Conservation (phyloP, 2,797 vertebrate species). For the Brachymystax lenok region DNA sequence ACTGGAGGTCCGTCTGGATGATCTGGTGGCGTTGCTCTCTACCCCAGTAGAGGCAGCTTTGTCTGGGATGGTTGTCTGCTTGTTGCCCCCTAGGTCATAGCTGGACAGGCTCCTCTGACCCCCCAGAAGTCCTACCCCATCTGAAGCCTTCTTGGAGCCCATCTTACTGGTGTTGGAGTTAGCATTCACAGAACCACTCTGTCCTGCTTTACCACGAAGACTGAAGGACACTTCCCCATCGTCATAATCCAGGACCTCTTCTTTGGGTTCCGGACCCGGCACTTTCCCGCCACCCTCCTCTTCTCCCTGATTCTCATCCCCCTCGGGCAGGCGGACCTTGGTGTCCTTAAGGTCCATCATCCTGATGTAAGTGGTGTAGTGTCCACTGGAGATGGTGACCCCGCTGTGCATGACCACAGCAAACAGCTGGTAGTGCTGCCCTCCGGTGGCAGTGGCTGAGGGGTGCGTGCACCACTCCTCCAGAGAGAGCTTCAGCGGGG, state of each 20-base stretch:
- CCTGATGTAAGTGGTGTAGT: constrained; percentile 93
- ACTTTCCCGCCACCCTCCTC: constrained; percentile 43
- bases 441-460: constrained; percentile 48
- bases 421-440: constrained; percentile 87
- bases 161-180: constrained; percentile 67
- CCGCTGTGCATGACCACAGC: constrained; percentile 98
- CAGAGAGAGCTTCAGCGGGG: constrained; percentile 87
- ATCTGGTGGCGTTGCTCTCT: constrained; percentile 67
- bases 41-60: constrained; percentile 58
- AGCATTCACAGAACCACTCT: constrained; percentile 2
- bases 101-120: constrained; percentile 89
- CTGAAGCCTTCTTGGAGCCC: constrained; percentile 83
- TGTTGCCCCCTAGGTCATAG: constrained; percentile 76
- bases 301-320: constrained; percentile 56
- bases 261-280: constrained; percentile 70
- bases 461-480: constrained; percentile 92
- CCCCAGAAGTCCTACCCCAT: constrained; percentile 88
- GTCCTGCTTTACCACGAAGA: constrained; percentile 59
- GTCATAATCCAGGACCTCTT: constrained; percentile 79
- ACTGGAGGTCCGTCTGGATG: constrained; percentile 54
- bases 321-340: constrained; percentile 53
- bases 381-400: constrained; percentile 95
- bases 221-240: constrained; percentile 85
- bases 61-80: constrained; percentile 77
- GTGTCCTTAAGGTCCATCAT: constrained; percentile 81